Evolutionary conservation across 2,113 vertebrate species (phyloP).

Genomic region (Chloropsis hardwickii): DNA sequence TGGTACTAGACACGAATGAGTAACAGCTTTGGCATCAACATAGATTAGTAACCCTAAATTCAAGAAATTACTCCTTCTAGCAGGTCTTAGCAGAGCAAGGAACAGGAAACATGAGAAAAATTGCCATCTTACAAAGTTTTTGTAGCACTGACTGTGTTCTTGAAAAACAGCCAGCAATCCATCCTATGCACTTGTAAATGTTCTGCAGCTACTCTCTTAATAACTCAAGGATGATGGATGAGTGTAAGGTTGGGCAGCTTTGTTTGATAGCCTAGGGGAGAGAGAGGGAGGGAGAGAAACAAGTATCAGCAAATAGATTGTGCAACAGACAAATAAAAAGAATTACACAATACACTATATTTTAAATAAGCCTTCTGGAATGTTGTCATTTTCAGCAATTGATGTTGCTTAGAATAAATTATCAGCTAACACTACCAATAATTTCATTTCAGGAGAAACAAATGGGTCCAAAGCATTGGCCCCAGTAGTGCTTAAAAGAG

Average conservation of each 20-base stretch:
- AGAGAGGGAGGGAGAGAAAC: constrained; percentile 36
- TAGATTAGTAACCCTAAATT: constrained; percentile 50
- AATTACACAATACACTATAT: constrained; percentile 34
- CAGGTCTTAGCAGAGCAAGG: constrained; percentile 53
- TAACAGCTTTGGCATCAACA: constrained; percentile 55
- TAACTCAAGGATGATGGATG: constrained; percentile 59
- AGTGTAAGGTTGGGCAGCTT: constrained; percentile 51
- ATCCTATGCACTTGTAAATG: constrained; percentile 58
- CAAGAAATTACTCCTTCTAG: constrained; percentile 40
- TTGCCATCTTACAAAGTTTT: constrained; percentile 60
- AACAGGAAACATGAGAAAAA: constrained; percentile 40
- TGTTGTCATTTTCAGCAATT: constrained; percentile 32
- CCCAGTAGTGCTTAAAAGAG: background rate
- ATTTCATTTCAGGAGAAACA: background rate
- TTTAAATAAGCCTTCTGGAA: constrained; percentile 51
- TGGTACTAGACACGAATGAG: constrained; percentile 14
- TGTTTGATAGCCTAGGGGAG: constrained; percentile 58
- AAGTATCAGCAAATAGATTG: constrained; percentile 66
- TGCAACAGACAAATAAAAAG: constrained; percentile 63
- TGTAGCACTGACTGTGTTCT: constrained; percentile 33
- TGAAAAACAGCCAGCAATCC: constrained; percentile 61
- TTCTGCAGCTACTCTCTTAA: constrained; percentile 56
- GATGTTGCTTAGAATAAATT: constrained; percentile 11
- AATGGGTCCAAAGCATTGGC: background rate
- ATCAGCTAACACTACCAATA: constrained; percentile 3